These are phyloP conservation scores for Melitaea cinxia DNA, from an alignment of 1,140 invertebrate genomes.

Conservation along the genomic window DNA sequence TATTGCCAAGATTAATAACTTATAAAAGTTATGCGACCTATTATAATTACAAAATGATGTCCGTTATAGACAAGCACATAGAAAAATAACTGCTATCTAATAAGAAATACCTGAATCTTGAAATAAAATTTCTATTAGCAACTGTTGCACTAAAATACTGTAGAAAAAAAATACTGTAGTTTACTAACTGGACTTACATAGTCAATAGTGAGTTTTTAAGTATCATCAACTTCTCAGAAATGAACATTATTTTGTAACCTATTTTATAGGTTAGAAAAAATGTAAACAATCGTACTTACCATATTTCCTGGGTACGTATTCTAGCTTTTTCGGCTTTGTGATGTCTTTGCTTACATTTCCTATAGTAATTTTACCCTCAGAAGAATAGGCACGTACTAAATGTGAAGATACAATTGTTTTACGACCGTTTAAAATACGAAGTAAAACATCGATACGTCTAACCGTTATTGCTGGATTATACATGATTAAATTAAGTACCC, in stretches of 20 bases:
- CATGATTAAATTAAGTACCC: constrained; percentile 39
- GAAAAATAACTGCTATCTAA: too few relatives aligned
- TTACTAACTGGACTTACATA: too few relatives aligned
- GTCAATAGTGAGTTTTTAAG: too few relatives aligned
- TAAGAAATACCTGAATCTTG: too few relatives aligned
- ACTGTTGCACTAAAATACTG: too few relatives aligned
- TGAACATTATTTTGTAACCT: not conserved
- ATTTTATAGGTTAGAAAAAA: constrained; percentile 34
- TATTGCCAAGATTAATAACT: too few relatives aligned
- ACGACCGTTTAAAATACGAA: constrained; percentile 71
- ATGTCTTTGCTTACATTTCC: constrained; percentile 88
- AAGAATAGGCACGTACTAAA: constrained; percentile 74
- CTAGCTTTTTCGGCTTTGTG: constrained; percentile 84
- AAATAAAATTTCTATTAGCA: too few relatives aligned
- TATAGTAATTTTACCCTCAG: constrained; percentile 85
- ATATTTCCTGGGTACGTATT: constrained; percentile 93
- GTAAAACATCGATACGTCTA: constrained; percentile 75
- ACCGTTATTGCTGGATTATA: constrained; percentile 69
- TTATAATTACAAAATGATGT: too few relatives aligned
- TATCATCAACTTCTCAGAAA: not conserved
- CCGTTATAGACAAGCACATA: too few relatives aligned
- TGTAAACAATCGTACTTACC: constrained; percentile 83
- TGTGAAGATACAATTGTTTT: constrained; percentile 61
- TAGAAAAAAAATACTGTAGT: too few relatives aligned
- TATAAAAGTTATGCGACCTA: too few relatives aligned